Percentiles rank a stretch among this genome's conserved stretches.
Conservation (phyloP, 2,113 vertebrate species). For the Anser brachyrhynchus region DNA sequence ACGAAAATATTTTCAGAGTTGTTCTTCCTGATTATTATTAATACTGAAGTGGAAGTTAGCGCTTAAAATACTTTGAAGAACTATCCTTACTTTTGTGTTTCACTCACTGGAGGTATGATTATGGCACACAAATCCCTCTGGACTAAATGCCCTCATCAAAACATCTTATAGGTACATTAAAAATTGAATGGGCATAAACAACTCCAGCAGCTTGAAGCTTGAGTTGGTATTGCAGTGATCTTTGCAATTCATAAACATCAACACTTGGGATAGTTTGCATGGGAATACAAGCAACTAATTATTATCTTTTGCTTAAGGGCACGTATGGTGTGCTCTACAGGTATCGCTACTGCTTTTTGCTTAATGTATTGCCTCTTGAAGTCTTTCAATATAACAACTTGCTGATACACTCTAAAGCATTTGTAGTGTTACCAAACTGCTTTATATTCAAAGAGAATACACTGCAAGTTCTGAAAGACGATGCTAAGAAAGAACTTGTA, state of each 20-base stretch:
- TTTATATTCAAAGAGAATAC: slow-evolving; percentile 45
- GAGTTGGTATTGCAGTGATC: slow-evolving; percentile 56
- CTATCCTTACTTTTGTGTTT: slow-evolving; percentile 64
- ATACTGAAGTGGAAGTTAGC: slow-evolving; percentile 48
- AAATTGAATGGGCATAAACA: slow-evolving; percentile 78
- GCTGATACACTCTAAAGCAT: slow-evolving; percentile 40
- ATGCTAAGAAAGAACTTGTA: slow-evolving; percentile 6
- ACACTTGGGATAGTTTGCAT: slow-evolving; percentile 62
- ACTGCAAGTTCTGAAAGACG: slow-evolving; percentile 39
- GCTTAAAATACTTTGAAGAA: slow-evolving; percentile 59
- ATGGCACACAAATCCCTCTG: slow-evolving; percentile 54
- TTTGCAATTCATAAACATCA: slow-evolving; percentile 70
- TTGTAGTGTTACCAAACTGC: slow-evolving; percentile 35
- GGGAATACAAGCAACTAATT: slow-evolving; percentile 78
- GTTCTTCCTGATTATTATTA: slow-evolving; percentile 50
- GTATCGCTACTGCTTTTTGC: slow-evolving; percentile 61
- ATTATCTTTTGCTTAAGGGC: slow-evolving; percentile 79
- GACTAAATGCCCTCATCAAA: slow-evolving; percentile 71
- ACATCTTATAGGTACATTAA: slow-evolving; percentile 78
- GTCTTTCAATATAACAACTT: slow-evolving; percentile 27
- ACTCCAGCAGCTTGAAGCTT: slow-evolving; percentile 61
- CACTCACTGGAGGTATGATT: slow-evolving; percentile 63
- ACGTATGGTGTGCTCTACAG: slow-evolving; percentile 76
- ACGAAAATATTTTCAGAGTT: slow-evolving; percentile 13
- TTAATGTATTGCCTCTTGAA: slow-evolving; percentile 72